Conservation (phyloP, 2,113 vertebrate species). For the Brachyistius frenatus region DNA sequence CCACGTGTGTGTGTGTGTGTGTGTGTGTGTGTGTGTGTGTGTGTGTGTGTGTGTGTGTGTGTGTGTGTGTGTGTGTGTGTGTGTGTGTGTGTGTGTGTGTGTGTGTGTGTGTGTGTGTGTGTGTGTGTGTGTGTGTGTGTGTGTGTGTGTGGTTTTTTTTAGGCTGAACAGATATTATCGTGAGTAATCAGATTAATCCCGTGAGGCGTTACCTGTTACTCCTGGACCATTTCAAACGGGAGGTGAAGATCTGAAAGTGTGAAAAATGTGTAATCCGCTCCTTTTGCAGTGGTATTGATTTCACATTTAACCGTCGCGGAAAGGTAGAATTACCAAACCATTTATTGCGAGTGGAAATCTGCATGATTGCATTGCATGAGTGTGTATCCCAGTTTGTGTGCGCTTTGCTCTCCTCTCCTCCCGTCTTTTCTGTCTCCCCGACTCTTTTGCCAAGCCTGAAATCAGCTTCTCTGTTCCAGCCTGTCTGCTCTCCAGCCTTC, state of each 20-base stretch:
- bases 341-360: constrained; percentile 17
- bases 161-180: constrained; percentile 10
- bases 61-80: too few relatives aligned
- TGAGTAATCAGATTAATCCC: constrained; percentile 22
- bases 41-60: too few relatives aligned
- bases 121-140: too few relatives aligned
- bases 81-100: too few relatives aligned
- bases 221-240: background rate
- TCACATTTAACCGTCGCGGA: constrained; percentile 19
- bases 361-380: constrained; percentile 18
- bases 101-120: too few relatives aligned
- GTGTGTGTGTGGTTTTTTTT: background rate
- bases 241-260: background rate
- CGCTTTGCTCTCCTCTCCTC: constrained; percentile 4
- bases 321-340: constrained; percentile 17
- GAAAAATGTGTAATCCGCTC: background rate
- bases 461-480: constrained; percentile 37
- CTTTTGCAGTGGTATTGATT: constrained; percentile 37
- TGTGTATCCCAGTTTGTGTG: constrained; percentile 7
- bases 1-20: too few relatives aligned
- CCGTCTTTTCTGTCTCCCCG: background rate
- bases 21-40: too few relatives aligned
- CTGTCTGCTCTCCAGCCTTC: constrained; percentile 43
- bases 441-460: constrained; percentile 32
- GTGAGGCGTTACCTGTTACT: background rate